phyloP scores from a whole-genome alignment of 2,888 invertebrate species.

The Aricia artaxerxes region DNA sequence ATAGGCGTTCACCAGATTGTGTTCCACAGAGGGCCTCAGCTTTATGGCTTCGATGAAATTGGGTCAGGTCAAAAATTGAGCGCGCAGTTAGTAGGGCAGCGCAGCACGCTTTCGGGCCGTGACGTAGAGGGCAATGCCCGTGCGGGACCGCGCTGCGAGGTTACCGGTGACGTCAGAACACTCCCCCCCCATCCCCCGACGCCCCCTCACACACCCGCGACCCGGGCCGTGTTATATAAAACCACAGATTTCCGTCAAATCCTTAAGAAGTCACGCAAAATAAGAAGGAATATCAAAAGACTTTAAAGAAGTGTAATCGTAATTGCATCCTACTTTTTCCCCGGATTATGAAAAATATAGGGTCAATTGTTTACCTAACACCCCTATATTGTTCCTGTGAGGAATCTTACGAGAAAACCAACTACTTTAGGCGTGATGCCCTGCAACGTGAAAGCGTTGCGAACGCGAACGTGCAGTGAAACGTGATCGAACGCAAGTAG shows the following conservation, averaged over 20 bases:
- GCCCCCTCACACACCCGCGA: background rate
- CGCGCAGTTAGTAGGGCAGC: conserved; percentile 24
- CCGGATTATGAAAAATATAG: background rate
- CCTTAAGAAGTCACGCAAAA: background rate
- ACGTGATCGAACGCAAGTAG: background rate
- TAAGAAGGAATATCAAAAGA: background rate
- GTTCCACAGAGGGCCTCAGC: background rate
- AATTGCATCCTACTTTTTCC: background rate
- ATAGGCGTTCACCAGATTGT: too few relatives aligned
- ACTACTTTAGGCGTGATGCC: background rate
- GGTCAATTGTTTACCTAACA: background rate
- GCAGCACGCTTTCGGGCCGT: conserved; percentile 41
- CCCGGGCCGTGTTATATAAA: background rate
- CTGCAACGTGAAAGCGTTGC: background rate
- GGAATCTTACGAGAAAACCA: background rate
- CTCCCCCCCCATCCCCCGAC: background rate
- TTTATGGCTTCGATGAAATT: conserved; percentile 25
- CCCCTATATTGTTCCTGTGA: background rate
- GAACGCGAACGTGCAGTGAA: background rate
- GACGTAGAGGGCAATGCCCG: conserved; percentile 60
- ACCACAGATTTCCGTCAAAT: conserved; percentile 13
- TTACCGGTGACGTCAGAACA: conserved; percentile 34
- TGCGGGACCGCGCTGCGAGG: conserved; percentile 46
- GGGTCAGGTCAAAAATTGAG: conserved; percentile 34
- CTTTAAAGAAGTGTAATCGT: background rate